These are phyloP conservation scores for Trichogramma pretiosum DNA, from an alignment of 1,140 invertebrate species.

Conservation along the genomic window DNA sequence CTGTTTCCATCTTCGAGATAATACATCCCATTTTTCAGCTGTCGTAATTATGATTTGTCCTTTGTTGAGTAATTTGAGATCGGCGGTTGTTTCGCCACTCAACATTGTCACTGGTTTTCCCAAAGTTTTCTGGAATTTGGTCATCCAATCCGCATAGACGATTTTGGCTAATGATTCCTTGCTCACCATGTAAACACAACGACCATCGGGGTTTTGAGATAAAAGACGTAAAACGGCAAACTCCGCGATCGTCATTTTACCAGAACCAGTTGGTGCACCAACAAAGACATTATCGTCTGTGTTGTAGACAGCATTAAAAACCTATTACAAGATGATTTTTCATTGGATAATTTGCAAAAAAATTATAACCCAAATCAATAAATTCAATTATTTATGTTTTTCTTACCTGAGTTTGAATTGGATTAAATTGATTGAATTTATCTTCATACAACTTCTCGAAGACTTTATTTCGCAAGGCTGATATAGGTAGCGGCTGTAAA, in stretches of 20 bases:
- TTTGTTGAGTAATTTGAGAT: constrained; percentile 85
- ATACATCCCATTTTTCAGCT: constrained; percentile 97
- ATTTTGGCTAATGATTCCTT: constrained; percentile 87
- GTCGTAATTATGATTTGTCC: constrained; percentile 94
- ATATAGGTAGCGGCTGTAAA: constrained; percentile 88
- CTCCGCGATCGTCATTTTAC: constrained; percentile 95
- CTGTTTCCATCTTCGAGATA: constrained; percentile 97
- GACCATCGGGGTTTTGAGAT: constrained; percentile 58
- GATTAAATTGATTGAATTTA: constrained; percentile 92
- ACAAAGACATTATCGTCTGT: constrained; percentile 98
- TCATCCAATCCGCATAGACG: constrained; percentile 83
- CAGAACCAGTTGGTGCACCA: constrained; percentile 93
- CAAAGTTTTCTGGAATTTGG: constrained; percentile 74
- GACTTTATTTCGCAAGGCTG: constrained; percentile 70
- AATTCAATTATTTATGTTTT: background rate
- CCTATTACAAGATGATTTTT: constrained; percentile 32
- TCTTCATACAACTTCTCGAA: constrained; percentile 82
- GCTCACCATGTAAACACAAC: constrained; percentile 90
- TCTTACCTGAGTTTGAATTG: constrained; percentile 91
- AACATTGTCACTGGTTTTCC: constrained; percentile 84
- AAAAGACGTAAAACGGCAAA: constrained; percentile 90
- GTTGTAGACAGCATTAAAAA: constrained; percentile 98
- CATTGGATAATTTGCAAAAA: background rate
- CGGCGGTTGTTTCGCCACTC: constrained; percentile 97
- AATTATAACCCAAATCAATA: background rate